Evolutionary conservation across 2,113 vertebrate species (phyloP), one percentile per base, ranked within the genome.

Genomic region (Oncorhynchus nerka): DNA sequence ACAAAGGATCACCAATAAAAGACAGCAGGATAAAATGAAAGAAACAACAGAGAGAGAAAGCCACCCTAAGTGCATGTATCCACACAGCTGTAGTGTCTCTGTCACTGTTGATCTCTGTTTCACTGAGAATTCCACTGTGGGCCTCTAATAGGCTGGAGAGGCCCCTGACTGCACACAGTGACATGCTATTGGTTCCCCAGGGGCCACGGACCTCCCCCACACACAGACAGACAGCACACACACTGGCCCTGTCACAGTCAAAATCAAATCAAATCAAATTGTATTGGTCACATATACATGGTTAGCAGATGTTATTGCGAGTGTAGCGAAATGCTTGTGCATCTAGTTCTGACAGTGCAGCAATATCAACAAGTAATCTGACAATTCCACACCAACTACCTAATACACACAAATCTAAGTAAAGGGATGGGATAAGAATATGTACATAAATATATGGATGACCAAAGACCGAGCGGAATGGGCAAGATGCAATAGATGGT

Each of bases 61-160:
- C 13, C 59, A 16, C 13, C 4, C 2, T 62, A 62, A n/a, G 59
- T 62, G 16, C 51, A 62, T 62, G 9, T 45, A 20, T 26, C 3
- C 68, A 55, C 68, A 83, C 91, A 92, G 91, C 91, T 92, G 91
- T 85, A 83, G 68, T 77, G 80, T 91, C 90, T 89, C 83, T 83
- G 85, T 90, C 90, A 89, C 83, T 64, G 71, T 81, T 34, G 57
- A 73, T 87, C 88, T 91, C 84, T 64, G 89, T 91, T 92, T 89
- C 90, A 90, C 87, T 82, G 34, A 80, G 76, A 86, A 91, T 89
- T 89, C 88, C 83, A 88, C 81, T 80, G 85, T 19, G 75, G 72
- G 75, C 85, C 76, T 84, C 89, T 88, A 90, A 88, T 84, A 91
- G 87, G 84, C 82, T 75, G 77, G 76, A 82, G 72, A 77, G 15